These are phyloP conservation scores for Tragelaphus imberbis DNA, from an alignment of 2,113 vertebrate genomes.

Conservation along the genomic window DNA sequence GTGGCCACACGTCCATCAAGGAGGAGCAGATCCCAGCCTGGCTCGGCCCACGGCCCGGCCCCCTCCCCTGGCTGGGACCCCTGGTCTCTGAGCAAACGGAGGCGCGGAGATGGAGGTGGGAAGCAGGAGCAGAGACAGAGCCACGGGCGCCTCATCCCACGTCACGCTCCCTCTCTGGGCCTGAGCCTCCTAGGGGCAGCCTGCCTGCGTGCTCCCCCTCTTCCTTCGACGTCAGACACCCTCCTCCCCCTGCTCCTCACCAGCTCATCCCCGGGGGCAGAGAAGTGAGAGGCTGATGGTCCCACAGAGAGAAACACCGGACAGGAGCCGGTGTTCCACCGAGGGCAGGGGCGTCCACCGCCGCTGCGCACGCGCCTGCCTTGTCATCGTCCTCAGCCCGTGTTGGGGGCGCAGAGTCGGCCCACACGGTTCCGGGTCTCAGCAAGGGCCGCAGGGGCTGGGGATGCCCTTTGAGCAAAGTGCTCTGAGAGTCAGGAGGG, in stretches of 20 bases:
- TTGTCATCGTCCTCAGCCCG: accelerated
- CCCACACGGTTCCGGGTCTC: accelerated
- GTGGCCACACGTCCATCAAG: accelerated
- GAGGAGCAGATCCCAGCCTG: neutral
- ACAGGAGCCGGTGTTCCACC: accelerated
- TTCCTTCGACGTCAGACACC: neutral
- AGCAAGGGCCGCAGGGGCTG: accelerated
- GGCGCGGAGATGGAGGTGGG: accelerated
- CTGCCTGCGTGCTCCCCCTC: neutral
- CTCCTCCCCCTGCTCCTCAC: neutral
- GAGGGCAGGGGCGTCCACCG: no score
- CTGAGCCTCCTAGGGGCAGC: neutral
- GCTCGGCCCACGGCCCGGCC: neutral
- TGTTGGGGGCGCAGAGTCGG: accelerated
- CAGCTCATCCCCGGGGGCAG: neutral
- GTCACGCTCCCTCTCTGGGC: accelerated
- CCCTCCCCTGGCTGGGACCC: accelerated
- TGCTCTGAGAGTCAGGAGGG: no score
- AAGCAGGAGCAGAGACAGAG: no score
- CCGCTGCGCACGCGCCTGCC: accelerated
- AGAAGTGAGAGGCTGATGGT: accelerated
- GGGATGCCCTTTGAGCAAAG: neutral
- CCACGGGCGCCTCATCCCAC: accelerated
- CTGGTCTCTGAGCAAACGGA: neutral
- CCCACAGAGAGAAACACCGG: accelerated